These are phyloP conservation scores for Notolabrus celidotus DNA, from an alignment of 2,797 vertebrate genomes.

Conservation along the genomic window DNA sequence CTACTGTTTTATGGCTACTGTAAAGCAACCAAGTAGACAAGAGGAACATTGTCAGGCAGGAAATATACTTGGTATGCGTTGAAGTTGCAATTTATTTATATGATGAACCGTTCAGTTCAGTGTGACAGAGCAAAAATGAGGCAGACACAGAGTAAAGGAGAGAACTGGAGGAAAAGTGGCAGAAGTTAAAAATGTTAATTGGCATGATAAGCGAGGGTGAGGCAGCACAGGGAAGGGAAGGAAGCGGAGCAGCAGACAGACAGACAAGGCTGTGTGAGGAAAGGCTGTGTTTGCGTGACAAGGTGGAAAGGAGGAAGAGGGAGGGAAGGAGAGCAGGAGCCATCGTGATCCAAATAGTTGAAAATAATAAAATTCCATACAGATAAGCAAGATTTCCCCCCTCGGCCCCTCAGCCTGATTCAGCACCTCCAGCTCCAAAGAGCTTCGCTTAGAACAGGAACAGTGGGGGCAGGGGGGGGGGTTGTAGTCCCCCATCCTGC, in stretches of 20 bases:
- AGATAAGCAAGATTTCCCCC: slow-evolving; percentile 80
- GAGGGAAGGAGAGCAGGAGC: slow-evolving; percentile 59
- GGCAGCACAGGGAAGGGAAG: slow-evolving; percentile 69
- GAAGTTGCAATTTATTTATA: slow-evolving; percentile 14
- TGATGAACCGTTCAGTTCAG: slow-evolving; percentile 6
- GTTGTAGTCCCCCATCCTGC: slow-evolving; percentile 16
- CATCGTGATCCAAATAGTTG: slow-evolving; percentile 73
- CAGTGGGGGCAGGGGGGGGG: neutral
- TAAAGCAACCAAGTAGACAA: neutral
- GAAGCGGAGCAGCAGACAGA: slow-evolving; percentile 69
- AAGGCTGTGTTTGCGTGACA: slow-evolving; percentile 79
- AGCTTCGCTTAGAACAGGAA: slow-evolving; percentile 45
- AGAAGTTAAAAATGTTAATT: slow-evolving; percentile 79
- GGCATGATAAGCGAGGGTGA: slow-evolving; percentile 76
- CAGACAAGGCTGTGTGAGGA: slow-evolving; percentile 58
- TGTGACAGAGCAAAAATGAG: slow-evolving; percentile 25
- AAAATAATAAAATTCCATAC: slow-evolving; percentile 83
- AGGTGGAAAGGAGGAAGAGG: slow-evolving; percentile 74
- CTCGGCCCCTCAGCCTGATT: slow-evolving; percentile 62
- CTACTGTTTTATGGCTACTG: neutral
- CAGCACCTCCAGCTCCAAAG: slow-evolving; percentile 64
- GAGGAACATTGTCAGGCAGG: neutral
- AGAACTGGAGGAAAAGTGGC: slow-evolving; percentile 50
- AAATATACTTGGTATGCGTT: neutral
- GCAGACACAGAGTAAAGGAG: slow-evolving; percentile 30